Conservation (phyloP, 2,888 invertebrate genomes). For the Notodromas monacha region DNA sequence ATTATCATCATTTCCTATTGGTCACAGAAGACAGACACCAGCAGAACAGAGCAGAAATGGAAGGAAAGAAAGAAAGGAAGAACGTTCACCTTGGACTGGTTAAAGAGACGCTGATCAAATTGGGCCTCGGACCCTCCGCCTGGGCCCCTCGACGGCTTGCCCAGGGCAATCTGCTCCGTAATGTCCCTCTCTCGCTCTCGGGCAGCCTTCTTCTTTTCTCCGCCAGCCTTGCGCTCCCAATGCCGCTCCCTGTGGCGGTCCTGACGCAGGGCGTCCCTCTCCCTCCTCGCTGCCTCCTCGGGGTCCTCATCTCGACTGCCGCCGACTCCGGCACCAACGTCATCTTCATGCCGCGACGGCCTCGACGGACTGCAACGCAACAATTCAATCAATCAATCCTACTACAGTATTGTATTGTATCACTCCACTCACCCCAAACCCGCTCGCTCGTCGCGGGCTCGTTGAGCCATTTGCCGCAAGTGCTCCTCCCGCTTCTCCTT, state of each 20-base stretch:
- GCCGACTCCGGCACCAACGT: too few species aligned
- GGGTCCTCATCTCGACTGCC: too few species aligned
- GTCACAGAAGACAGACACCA: neutral
- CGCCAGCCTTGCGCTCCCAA: slow-evolving; percentile 64
- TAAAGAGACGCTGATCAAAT: slow-evolving; percentile 85
- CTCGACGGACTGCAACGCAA: too few species aligned
- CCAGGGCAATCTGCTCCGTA: slow-evolving; percentile 89
- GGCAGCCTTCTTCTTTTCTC: slow-evolving; percentile 57
- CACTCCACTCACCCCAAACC: too few species aligned
- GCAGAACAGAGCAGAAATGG: neutral
- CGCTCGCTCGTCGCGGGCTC: slow-evolving; percentile 75
- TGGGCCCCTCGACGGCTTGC: slow-evolving; percentile 48
- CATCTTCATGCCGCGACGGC: too few species aligned
- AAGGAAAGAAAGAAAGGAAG: neutral
- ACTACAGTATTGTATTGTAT: too few species aligned
- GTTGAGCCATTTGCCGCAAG: slow-evolving; percentile 61
- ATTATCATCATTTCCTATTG: too few species aligned
- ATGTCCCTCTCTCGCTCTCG: slow-evolving; percentile 79
- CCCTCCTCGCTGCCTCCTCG: slow-evolving; percentile 33
- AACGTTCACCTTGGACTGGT: slow-evolving; percentile 39
- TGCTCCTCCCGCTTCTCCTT: slow-evolving; percentile 93
- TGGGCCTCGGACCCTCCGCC: slow-evolving; percentile 34
- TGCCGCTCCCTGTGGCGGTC: slow-evolving; percentile 71
- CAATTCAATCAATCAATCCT: too few species aligned
- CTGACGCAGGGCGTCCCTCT: slow-evolving; percentile 50